Evolutionary conservation across 2,888 invertebrate species (phyloP).

Genomic region (Syritta pipiens): DNA sequence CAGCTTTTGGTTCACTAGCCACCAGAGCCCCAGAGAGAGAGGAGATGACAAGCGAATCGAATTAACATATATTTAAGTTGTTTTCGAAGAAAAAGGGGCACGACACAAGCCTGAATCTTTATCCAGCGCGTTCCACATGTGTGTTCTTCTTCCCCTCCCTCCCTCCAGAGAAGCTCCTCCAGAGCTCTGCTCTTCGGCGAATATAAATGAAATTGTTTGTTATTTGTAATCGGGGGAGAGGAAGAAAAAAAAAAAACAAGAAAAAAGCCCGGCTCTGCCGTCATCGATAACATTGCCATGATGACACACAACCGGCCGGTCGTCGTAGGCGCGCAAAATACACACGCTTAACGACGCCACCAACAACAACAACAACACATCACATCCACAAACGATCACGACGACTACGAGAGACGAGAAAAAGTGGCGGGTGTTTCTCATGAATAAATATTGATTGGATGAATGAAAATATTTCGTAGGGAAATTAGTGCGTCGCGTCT

Average conservation of each 20-base stretch:
- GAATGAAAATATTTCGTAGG: conserved; percentile 29
- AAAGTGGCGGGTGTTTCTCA: conserved; percentile 22
- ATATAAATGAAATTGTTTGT: conserved; percentile 32
- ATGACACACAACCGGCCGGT: conserved; percentile 20
- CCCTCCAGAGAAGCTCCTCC: neutral
- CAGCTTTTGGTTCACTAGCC: conserved; percentile 5
- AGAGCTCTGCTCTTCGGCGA: neutral
- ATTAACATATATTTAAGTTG: conserved; percentile 32
- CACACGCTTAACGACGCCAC: neutral
- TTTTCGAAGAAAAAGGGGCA: conserved; percentile 39
- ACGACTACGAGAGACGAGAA: too few species aligned
- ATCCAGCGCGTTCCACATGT: neutral
- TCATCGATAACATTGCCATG: conserved; percentile 35
- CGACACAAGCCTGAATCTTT: too few species aligned
- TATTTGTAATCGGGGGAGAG: conserved; percentile 35
- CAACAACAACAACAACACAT: neutral
- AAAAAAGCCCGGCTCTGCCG: conserved; percentile 10
- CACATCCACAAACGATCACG: too few species aligned
- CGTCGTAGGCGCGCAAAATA: neutral
- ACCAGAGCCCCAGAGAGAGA: neutral
- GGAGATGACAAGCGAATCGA: conserved; percentile 9
- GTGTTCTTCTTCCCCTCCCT: neutral
- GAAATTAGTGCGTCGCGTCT: conserved; percentile 10
- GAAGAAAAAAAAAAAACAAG: neutral
- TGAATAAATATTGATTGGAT: conserved; percentile 38